Conservation (phyloP, 2,113 vertebrate genomes). For the Sardina pilchardus region DNA sequence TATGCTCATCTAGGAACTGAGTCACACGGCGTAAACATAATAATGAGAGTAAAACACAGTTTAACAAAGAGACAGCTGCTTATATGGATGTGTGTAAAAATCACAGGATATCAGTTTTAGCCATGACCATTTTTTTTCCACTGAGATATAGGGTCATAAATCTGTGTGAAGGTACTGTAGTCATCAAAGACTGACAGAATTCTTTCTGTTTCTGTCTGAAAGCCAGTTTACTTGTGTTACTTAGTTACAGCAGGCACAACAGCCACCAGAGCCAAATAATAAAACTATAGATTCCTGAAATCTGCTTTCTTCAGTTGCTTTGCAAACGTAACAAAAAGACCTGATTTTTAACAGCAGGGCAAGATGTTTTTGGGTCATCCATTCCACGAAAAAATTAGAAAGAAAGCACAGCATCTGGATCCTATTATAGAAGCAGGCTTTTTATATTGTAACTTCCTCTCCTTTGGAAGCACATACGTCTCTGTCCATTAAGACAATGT, state of each 20-base stretch:
- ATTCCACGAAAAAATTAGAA: constrained; percentile 32
- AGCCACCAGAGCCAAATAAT: constrained; percentile 24
- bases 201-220: constrained; percentile 3
- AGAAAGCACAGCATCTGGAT: constrained; percentile 53
- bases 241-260: constrained; percentile 15
- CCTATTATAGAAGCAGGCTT: constrained; percentile 45
- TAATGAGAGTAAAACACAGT: not conserved
- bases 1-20: not conserved
- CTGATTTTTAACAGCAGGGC: constrained; percentile 46
- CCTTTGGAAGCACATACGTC: constrained; percentile 24
- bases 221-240: not conserved
- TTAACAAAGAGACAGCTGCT: not conserved
- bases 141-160: not conserved
- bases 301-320: not conserved
- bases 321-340: constrained; percentile 15
- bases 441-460: constrained; percentile 56
- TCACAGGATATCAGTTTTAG: no score
- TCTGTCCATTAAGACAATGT: not conserved
- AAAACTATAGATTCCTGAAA: constrained; percentile 16
- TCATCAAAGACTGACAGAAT: not conserved
- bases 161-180: not conserved
- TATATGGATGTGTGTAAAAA: not conserved
- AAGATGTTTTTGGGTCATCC: constrained; percentile 52
- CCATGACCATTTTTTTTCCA: not conserved
- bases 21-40: not conserved